Percentiles rank a stretch among this genome's conserved stretches.
phyloP scores from a whole-genome alignment of 2,888 invertebrate species.

The Drosophila histrio region DNA sequence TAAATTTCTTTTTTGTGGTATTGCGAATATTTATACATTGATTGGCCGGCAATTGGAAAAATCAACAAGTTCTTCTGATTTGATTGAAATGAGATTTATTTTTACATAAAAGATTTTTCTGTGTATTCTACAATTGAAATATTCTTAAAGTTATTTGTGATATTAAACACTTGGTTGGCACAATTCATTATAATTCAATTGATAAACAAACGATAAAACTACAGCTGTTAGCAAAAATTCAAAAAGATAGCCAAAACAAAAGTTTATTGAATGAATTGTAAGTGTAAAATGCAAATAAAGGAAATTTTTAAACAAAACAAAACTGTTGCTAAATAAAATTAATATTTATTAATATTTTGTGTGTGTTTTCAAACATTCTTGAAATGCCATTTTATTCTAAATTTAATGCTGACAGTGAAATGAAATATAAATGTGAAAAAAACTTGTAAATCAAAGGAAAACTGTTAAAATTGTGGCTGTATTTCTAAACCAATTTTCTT shows the following conservation, averaged over 20 bases:
- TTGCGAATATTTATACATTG: constrained; percentile 35
- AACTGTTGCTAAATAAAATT: background rate
- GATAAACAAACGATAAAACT: constrained; percentile 38
- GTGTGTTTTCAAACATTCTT: background rate
- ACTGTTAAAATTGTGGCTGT: background rate
- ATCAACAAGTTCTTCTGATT: constrained; percentile 34
- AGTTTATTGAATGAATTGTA: background rate
- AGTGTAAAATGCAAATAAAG: constrained; percentile 1
- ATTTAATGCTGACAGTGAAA: too few relatives aligned
- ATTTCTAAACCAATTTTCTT: too few relatives aligned
- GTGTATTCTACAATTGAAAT: background rate
- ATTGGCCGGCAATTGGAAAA: constrained; percentile 43
- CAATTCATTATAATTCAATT: constrained; percentile 11
- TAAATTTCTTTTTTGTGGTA: constrained; percentile 7
- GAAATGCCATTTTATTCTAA: background rate
- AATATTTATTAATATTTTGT: background rate
- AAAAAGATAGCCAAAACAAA: constrained; percentile 4
- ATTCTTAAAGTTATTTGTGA: constrained; percentile 11
- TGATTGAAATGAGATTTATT: constrained; percentile 19
- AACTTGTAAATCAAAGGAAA: background rate
- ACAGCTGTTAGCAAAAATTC: constrained; percentile 28
- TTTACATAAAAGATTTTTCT: background rate
- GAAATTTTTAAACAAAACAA: constrained; percentile 2
- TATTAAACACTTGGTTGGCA: constrained; percentile 16
- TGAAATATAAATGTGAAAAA: background rate